Conservation (phyloP, 2,113 vertebrate genomes). For the Brachypodius melanocephalos region DNA sequence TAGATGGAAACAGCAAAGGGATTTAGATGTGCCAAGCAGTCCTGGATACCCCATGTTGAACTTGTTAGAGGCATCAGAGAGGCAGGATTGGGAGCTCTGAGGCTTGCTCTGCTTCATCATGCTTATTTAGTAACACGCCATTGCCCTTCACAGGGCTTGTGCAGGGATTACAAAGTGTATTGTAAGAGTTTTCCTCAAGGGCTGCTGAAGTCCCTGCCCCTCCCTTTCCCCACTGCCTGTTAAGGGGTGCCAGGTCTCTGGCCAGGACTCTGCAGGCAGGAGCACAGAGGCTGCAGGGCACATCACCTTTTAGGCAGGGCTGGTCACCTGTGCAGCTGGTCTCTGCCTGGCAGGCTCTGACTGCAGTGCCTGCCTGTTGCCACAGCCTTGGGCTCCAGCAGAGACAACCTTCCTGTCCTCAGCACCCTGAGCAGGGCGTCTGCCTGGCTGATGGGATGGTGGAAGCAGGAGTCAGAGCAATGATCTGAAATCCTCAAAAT, state of each 20-base stretch:
- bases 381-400: neutral
- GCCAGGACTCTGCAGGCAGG: neutral
- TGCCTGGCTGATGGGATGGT: neutral
- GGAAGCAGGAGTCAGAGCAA: neutral
- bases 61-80: neutral
- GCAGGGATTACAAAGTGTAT: neutral
- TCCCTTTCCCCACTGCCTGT: neutral
- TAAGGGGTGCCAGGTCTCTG: neutral
- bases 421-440: accelerated
- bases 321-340: accelerated
- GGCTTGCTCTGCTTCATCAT: neutral
- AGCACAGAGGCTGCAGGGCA: neutral
- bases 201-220: neutral
- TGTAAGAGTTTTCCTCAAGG: neutral
- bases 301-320: accelerated
- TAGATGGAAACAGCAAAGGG: neutral
- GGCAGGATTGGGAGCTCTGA: neutral
- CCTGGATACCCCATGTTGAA: neutral
- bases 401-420: neutral
- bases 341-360: neutral
- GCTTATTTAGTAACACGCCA: neutral
- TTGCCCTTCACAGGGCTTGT: neutral
- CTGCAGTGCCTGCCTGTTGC: neutral
- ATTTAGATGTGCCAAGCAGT: neutral
- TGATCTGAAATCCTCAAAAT: neutral